Base-by-base conservation (phyloP, 2,113 vertebrate species). In the Calypte anna region DNA sequence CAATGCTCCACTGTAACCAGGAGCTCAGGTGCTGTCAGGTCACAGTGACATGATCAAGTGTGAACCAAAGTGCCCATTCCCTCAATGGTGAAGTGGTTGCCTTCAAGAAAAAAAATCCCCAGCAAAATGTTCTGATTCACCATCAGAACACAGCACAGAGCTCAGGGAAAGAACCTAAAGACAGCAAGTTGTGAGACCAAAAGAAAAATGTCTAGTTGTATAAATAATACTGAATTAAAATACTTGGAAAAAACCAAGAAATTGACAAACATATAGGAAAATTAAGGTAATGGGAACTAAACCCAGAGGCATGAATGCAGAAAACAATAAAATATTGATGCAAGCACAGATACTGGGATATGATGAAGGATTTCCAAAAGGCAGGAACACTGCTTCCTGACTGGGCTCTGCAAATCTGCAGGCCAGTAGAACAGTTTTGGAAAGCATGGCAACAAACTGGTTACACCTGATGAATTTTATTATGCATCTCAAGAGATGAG, bases 41-140 rank as follows among this genome's bases (percentile, higher is more conserved):
- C 12, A 3, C 27, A 53, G 22, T 0, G 0, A 50, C 16, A 74
- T 0, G 2, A 86, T 21, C 38, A 36, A 1, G 48, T 30, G 30
- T 5, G n/a, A 80, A 31, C 50, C 87, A 78, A 68, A 0, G 6
- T 11, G 18, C 28, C 0, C 2, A 33, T 28, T 55, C 25, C 36
- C 57, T 50, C 53, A 46, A 36, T 7, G 18, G 24, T 40, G 40
- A 83, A 64, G 28, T 14, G 30, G 14, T 1, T 58, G 76, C 27
- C 57, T 46, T 63, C 46, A 46, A 75, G 57, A 33, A 54, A 53
- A 61, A 36, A 30, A 77, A 12, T 14, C 33, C 72, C 28, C 28
- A 59, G 38, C 21, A 77, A 88, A 86, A 73, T 13, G 0, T 61
- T 28, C 24, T 20, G 27, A 92, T 69, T 61, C 25, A 61, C 6